Conservation (phyloP, 2,797 vertebrate species). For the Emys orbicularis region DNA sequence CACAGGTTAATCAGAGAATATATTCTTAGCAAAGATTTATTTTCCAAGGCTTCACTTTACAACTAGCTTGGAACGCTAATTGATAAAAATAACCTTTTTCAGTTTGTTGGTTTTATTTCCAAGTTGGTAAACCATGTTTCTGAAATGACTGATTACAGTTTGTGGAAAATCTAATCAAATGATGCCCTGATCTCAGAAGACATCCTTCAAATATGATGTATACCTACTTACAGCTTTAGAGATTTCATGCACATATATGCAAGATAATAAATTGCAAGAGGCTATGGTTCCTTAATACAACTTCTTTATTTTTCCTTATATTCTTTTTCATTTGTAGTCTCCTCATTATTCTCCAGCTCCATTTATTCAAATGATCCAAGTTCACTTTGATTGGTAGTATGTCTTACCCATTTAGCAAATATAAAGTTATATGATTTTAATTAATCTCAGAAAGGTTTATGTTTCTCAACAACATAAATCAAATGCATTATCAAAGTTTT, state of each 20-base stretch:
- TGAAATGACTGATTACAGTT: background rate
- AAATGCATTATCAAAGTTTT: background rate
- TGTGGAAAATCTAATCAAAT: background rate
- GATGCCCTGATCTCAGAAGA: background rate
- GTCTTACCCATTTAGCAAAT: background rate
- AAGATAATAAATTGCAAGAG: background rate
- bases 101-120: background rate
- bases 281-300: background rate
- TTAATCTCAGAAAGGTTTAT: background rate
- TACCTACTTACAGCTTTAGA: background rate
- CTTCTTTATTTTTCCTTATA: background rate
- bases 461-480: background rate
- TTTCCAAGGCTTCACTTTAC: constrained; percentile 11
- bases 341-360: background rate
- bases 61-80: background rate
- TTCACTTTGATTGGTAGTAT: background rate
- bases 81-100: constrained; percentile 34
- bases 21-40: background rate
- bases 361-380: background rate
- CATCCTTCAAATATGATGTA: background rate
- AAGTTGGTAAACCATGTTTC: constrained; percentile 3
- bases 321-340: background rate
- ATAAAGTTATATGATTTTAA: background rate
- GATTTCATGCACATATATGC: background rate
- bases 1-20: constrained; percentile 9